Conservation (phyloP, 2,888 invertebrate genomes). For the Himalopsyche anomala region DNA sequence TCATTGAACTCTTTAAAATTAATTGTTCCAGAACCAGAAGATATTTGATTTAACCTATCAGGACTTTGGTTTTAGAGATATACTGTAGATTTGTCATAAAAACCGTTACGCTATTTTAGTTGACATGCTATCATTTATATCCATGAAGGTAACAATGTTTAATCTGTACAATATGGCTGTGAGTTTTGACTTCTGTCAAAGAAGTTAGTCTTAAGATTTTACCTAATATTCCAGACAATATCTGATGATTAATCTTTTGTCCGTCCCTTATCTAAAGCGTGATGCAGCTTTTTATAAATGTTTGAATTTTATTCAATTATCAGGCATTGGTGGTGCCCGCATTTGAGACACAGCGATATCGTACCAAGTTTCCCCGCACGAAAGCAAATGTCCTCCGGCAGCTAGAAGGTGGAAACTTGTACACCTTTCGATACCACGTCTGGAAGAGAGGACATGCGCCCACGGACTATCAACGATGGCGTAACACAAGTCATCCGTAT, state of each 20-base stretch:
- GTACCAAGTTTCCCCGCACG: conserved; percentile 84
- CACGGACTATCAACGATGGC: conserved; percentile 90
- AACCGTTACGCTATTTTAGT: not conserved
- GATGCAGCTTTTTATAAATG: no score
- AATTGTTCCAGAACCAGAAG: no score
- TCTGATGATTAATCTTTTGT: conserved; percentile 15
- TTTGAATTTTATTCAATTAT: conserved; percentile 37
- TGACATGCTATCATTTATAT: not conserved
- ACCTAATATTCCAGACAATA: not conserved
- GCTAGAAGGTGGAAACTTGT: conserved; percentile 84
- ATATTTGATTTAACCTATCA: no score
- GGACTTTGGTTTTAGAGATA: no score
- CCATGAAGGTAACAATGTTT: not conserved
- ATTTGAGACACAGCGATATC: conserved; percentile 92
- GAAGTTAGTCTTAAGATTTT: not conserved
- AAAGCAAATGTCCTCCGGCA: conserved; percentile 86
- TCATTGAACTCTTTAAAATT: no score
- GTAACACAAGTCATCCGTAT: conserved; percentile 85
- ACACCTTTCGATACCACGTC: conserved; percentile 90
- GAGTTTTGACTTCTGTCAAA: no score
- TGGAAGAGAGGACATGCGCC: conserved; percentile 93
- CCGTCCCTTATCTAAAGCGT: not conserved
- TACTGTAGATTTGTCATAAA: no score
- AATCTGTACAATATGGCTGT: not conserved
- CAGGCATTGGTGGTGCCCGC: conserved; percentile 90